Conservation (phyloP, 2,888 invertebrate genomes). For the Andrena fulva region DNA sequence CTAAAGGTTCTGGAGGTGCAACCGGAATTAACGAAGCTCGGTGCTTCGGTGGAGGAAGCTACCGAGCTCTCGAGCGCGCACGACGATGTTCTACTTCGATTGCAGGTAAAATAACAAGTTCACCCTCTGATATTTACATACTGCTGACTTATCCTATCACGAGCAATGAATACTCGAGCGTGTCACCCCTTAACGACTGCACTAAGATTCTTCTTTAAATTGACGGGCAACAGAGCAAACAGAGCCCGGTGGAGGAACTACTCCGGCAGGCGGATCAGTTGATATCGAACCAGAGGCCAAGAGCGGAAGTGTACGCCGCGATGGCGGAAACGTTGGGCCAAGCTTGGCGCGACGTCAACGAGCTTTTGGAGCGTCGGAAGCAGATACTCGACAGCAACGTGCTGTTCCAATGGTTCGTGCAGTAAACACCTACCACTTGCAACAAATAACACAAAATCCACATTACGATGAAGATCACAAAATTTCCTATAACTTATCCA, state of each 20-base stretch:
- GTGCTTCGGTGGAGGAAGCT: slow-evolving; percentile 91
- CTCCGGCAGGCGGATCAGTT: slow-evolving; percentile 94
- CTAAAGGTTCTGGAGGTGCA: slow-evolving; percentile 94
- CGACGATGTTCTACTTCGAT: slow-evolving; percentile 92
- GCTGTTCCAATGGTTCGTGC: slow-evolving; percentile 89
- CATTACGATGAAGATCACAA: too few relatives aligned
- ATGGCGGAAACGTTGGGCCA: slow-evolving; percentile 93
- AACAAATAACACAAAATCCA: neutral
- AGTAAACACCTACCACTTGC: neutral
- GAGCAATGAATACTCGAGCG: neutral
- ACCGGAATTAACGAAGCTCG: slow-evolving; percentile 93
- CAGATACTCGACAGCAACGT: slow-evolving; percentile 92
- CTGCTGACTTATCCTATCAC: neutral
- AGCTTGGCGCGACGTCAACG: slow-evolving; percentile 94
- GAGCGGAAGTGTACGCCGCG: slow-evolving; percentile 93
- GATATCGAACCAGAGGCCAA: slow-evolving; percentile 91
- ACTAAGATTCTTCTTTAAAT: neutral
- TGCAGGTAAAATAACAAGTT: slow-evolving; percentile 88
- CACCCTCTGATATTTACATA: neutral
- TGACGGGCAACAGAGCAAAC: slow-evolving; percentile 88
- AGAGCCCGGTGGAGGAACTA: slow-evolving; percentile 95
- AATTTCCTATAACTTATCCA: too few relatives aligned
- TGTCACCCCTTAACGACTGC: neutral
- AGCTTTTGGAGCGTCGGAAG: slow-evolving; percentile 91
- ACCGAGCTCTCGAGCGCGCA: slow-evolving; percentile 91